Evolutionary conservation across 2,888 invertebrate species (phyloP).

Genomic region (Parasteatoda lunata): DNA sequence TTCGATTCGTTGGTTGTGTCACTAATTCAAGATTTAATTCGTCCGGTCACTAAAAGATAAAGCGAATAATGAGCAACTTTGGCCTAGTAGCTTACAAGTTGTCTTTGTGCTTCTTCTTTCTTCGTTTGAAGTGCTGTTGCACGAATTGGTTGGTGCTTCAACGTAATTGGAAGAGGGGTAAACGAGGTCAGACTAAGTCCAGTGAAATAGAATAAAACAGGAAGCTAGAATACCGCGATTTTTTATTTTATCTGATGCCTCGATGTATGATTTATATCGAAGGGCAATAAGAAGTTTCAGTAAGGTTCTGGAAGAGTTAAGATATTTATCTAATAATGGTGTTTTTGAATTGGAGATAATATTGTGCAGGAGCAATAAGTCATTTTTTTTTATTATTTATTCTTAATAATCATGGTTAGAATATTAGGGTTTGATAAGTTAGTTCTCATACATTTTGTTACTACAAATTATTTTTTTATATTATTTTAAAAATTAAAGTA

Average conservation of each 20-base stretch:
- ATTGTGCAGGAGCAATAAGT: no score
- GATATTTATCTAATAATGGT: background rate
- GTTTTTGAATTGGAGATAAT: background rate
- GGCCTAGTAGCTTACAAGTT: constrained; percentile 33
- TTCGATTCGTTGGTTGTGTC: constrained; percentile 39
- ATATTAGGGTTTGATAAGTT: no score
- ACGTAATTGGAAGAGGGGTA: constrained; percentile 11
- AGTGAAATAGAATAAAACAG: background rate
- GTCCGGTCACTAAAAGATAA: constrained; percentile 18
- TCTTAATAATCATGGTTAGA: no score
- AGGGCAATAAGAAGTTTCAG: background rate
- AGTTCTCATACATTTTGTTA: no score
- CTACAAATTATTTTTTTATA: no score
- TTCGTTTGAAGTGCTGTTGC: constrained; percentile 30
- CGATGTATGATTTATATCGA: background rate
- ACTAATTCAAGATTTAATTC: constrained; percentile 5
- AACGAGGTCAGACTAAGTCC: constrained; percentile 2
- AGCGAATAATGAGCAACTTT: constrained; percentile 41
- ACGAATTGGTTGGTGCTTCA: background rate
- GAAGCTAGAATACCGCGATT: background rate
- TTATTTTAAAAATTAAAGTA: no score
- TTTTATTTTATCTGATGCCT: background rate
- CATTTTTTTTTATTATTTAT: no score
- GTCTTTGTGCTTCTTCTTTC: constrained; percentile 26
- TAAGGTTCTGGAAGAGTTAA: background rate